Evolutionary conservation across 2,113 vertebrate species (phyloP).

Genomic region (Triplophysa dalaica): DNA sequence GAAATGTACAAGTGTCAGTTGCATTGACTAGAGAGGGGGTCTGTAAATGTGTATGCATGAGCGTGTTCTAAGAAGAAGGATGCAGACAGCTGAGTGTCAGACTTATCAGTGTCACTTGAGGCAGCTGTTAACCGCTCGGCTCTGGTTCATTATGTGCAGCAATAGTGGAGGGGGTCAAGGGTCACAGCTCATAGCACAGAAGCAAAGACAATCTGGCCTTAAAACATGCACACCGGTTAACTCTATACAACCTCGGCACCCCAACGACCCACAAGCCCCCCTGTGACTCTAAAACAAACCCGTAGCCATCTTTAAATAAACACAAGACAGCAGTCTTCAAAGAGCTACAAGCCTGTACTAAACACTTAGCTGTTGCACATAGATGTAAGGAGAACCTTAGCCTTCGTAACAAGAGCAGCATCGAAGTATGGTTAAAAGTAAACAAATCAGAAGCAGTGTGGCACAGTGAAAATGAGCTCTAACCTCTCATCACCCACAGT

Average conservation of each 20-base stretch:
- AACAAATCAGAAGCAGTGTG: constrained; percentile 2
- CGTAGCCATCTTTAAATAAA: constrained; percentile 50
- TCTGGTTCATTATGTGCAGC: background rate
- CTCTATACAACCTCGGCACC: constrained; percentile 40
- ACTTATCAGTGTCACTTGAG: constrained; percentile 63
- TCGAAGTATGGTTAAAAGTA: background rate
- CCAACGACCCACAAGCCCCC: constrained; percentile 19
- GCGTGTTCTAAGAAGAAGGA: constrained; percentile 17
- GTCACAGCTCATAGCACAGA: constrained; percentile 62
- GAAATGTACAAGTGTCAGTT: constrained; percentile 43
- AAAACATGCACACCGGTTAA: constrained; percentile 47
- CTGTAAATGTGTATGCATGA: background rate
- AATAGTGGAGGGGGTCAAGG: constrained; percentile 58
- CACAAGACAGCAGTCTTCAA: constrained; percentile 16
- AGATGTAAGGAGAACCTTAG: background rate
- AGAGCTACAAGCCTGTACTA: constrained; percentile 24
- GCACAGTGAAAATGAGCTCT: too few species aligned
- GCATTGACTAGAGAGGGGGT: constrained; percentile 35
- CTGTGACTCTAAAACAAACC: constrained; percentile 33
- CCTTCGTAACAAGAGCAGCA: background rate
- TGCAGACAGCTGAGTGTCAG: constrained; percentile 50
- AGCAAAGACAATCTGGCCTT: constrained; percentile 53
- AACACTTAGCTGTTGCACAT: background rate
- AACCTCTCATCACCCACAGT: background rate
- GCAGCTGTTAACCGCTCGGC: constrained; percentile 47